These are phyloP conservation scores for Neostethus bicornis DNA, from an alignment of 2,797 vertebrate species.

Conservation along the genomic window DNA sequence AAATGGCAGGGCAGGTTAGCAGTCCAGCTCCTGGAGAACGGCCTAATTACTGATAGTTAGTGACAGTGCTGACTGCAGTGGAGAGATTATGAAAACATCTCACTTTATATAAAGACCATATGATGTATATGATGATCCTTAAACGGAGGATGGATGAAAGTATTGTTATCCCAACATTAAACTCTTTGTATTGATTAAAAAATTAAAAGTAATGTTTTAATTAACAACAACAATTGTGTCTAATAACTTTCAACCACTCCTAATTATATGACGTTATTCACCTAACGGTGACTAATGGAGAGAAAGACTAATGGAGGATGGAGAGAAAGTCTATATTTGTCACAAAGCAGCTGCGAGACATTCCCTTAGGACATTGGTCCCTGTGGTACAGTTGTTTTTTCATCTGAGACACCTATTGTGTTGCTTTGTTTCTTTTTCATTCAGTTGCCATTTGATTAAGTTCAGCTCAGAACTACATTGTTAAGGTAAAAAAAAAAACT, in stretches of 20 bases:
- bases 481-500: neutral
- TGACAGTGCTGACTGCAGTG: slow-evolving; percentile 10
- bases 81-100: slow-evolving; percentile 38
- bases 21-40: slow-evolving; percentile 25
- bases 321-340: neutral
- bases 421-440: neutral
- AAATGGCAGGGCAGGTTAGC: slow-evolving; percentile 42
- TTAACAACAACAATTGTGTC: too few species aligned
- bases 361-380: neutral
- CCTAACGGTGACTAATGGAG: neutral
- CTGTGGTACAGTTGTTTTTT: neutral
- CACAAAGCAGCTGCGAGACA: neutral
- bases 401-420: neutral
- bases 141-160: slow-evolving; percentile 2
- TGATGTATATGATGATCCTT: slow-evolving; percentile 25
- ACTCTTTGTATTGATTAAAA: neutral
- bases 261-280: neutral
- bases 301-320: neutral
- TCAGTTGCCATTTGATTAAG: neutral
- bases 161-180: neutral
- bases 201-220: neutral
- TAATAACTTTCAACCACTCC: neutral
- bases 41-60: slow-evolving; percentile 52
- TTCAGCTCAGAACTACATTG: neutral
- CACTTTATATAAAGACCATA: slow-evolving; percentile 41